Conservation (phyloP, 2,888 invertebrate genomes). For the Hydrotaea diabolus region DNA sequence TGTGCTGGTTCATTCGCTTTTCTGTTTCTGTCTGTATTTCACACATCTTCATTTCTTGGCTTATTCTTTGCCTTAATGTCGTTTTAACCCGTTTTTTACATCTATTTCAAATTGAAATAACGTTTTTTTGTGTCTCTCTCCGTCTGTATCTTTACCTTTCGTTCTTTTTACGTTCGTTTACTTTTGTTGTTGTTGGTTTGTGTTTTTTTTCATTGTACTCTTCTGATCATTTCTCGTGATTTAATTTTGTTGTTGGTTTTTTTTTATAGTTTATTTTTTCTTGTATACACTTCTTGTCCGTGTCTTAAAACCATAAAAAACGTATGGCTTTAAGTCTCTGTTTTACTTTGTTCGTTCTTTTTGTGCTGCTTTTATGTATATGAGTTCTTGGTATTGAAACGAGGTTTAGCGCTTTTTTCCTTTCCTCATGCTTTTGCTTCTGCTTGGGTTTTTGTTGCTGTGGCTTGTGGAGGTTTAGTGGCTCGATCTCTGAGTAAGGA, state of each 20-base stretch:
- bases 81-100: constrained; percentile 47
- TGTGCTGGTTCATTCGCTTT: constrained; percentile 30
- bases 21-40: not conserved
- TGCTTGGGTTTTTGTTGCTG: not conserved
- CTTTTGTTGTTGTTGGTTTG: constrained; percentile 46
- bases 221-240: constrained; percentile 37
- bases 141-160: constrained; percentile 32
- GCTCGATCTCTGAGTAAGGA: not conserved
- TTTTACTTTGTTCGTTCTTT: constrained; percentile 35
- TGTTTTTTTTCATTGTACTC: constrained; percentile 60
- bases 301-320: constrained; percentile 33
- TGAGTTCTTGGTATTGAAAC: constrained; percentile 65
- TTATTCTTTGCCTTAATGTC: constrained; percentile 29
- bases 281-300: not conserved
- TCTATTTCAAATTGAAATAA: constrained; percentile 60
- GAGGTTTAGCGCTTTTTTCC: constrained; percentile 41
- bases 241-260: constrained; percentile 1
- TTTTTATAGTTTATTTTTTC: not conserved
- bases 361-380: constrained; percentile 19
- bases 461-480: too few species aligned
- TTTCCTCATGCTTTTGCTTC: constrained; percentile 1
- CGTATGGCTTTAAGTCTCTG: constrained; percentile 44
- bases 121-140: constrained; percentile 51
- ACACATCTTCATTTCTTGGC: constrained; percentile 33
- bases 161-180: constrained; percentile 13